Conservation (phyloP, 1,140 invertebrate genomes). For the Hesperophylax magnus region DNA sequence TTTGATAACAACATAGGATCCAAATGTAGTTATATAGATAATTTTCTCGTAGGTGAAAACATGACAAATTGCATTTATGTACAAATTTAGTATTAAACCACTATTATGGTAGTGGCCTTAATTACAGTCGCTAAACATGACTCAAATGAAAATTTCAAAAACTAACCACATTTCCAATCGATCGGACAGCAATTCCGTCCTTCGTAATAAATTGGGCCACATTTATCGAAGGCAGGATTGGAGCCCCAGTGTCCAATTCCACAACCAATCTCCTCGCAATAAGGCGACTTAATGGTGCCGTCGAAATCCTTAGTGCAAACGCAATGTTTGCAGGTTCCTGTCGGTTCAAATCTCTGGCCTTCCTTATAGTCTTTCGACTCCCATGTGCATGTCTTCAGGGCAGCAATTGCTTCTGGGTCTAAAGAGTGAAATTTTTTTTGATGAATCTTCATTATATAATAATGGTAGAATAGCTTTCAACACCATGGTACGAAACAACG, state of each 20-base stretch:
- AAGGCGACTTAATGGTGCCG: constrained; percentile 60
- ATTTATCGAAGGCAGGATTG: constrained; percentile 63
- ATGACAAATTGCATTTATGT: too few species aligned
- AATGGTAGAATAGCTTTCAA: too few species aligned
- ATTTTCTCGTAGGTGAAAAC: too few species aligned
- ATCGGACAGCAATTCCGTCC: constrained; percentile 66
- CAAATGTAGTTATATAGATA: too few species aligned
- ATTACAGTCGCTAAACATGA: too few species aligned
- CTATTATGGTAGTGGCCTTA: too few species aligned
- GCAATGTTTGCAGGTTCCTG: constrained; percentile 65
- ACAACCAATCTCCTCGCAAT: constrained; percentile 68
- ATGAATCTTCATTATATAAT: too few species aligned
- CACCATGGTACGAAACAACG: too few species aligned
- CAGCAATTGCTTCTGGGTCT: background rate
- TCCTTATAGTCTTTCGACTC: constrained; percentile 56
- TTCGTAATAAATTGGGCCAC: constrained; percentile 66
- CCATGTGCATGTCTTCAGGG: background rate
- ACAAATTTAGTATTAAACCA: too few species aligned
- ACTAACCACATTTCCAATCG: constrained; percentile 69
- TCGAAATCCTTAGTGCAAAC: constrained; percentile 66
- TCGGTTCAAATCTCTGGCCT: constrained; percentile 67
- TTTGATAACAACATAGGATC: too few species aligned
- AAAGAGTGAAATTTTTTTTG: too few species aligned
- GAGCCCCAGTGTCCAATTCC: constrained; percentile 67
- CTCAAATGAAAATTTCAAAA: too few species aligned